phyloP scores from a whole-genome alignment of 1,140 invertebrate species.

The Delia radicum region DNA sequence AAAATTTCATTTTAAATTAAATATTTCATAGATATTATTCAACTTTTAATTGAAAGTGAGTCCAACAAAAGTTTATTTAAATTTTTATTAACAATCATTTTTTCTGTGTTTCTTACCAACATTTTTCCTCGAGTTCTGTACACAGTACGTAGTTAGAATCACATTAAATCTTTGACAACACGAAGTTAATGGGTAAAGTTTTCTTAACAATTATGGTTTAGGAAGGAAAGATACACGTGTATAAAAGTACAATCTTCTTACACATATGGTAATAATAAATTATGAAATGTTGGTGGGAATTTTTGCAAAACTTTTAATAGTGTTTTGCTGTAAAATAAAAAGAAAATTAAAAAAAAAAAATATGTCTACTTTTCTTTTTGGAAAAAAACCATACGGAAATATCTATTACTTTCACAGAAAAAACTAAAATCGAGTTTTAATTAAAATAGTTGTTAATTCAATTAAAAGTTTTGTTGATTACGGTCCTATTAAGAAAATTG shows the following conservation, averaged over 20 bases:
- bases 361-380: neutral
- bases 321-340: neutral
- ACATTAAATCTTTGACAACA: neutral
- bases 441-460: too few relatives aligned
- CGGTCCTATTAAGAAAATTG: too few relatives aligned
- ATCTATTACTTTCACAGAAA: too few relatives aligned
- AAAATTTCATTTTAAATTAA: too few relatives aligned
- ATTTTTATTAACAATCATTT: too few relatives aligned
- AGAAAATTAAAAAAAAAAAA: neutral
- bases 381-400: too few relatives aligned
- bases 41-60: too few relatives aligned
- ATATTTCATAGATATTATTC: too few relatives aligned
- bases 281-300: neutral
- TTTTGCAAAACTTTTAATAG: neutral
- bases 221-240: neutral
- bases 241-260: neutral
- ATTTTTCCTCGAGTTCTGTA: neutral
- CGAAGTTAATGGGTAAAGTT: neutral
- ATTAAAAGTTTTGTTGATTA: too few relatives aligned
- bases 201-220: neutral
- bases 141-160: neutral
- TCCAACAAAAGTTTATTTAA: too few relatives aligned
- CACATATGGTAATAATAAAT: neutral
- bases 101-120: neutral
- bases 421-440: too few relatives aligned